Evolutionary conservation across 2,113 vertebrate genomes (phyloP).

Genomic region (Cyphomyrus discorhynchus): DNA sequence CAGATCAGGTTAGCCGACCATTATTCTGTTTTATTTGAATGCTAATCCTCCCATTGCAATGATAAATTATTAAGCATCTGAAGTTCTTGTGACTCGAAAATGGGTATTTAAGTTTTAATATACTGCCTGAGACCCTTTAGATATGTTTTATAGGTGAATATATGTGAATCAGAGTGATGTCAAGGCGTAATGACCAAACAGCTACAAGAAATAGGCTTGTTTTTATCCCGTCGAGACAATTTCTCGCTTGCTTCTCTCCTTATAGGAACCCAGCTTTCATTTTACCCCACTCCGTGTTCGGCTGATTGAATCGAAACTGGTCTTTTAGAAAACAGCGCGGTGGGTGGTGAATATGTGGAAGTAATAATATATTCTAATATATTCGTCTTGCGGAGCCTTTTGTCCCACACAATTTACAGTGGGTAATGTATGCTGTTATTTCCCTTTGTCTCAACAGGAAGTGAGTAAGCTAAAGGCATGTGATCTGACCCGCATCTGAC

Average conservation of each 20-base stretch:
- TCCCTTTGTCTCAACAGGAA: background rate
- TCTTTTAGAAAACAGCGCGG: background rate
- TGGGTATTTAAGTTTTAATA: constrained; percentile 3
- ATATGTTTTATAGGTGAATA: background rate
- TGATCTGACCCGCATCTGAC: background rate
- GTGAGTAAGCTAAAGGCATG: background rate
- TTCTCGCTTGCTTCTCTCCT: background rate
- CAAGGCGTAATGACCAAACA: background rate
- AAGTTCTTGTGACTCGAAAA: background rate
- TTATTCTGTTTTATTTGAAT: background rate
- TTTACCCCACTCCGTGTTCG: background rate
- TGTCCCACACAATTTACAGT: background rate
- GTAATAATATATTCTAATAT: background rate
- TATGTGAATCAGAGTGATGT: background rate
- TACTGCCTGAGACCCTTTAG: background rate
- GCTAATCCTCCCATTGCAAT: background rate
- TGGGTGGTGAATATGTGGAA: background rate
- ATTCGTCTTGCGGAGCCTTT: background rate
- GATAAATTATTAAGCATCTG: background rate
- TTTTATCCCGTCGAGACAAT: background rate
- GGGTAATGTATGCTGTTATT: background rate
- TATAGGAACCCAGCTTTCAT: background rate
- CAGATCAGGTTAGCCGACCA: background rate
- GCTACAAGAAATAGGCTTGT: background rate
- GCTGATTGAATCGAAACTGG: background rate